phyloP scores from a whole-genome alignment of 2,113 vertebrate genomes.

The Pseudorhombus dupliciocellatus region DNA sequence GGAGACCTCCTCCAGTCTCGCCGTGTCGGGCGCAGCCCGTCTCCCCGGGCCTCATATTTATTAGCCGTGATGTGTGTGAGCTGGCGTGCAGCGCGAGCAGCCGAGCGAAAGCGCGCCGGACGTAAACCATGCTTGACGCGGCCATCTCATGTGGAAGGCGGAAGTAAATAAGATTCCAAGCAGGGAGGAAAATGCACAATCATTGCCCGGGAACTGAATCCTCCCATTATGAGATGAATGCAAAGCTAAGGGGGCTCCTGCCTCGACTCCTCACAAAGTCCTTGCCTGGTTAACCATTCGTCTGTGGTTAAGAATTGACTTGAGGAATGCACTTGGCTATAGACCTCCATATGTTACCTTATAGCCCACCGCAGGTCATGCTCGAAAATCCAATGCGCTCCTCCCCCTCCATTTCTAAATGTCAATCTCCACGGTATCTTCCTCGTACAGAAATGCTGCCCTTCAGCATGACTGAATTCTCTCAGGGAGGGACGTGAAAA shows the following conservation, averaged over 20 bases:
- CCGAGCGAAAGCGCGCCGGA: slow-evolving; percentile 64
- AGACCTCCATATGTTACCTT: slow-evolving; percentile 6
- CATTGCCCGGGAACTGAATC: slow-evolving; percentile 65
- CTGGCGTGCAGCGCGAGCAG: slow-evolving; percentile 58
- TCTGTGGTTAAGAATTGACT: slow-evolving; percentile 62
- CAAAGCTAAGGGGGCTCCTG: slow-evolving; percentile 54
- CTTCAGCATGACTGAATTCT: slow-evolving; percentile 71
- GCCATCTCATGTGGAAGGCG: slow-evolving; percentile 78
- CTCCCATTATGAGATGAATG: slow-evolving; percentile 52
- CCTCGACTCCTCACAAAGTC: slow-evolving; percentile 29
- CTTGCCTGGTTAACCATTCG: slow-evolving; percentile 63
- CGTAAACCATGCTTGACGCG: slow-evolving; percentile 74
- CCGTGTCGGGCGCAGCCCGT: slow-evolving; percentile 34
- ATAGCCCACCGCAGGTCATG: slow-evolving; percentile 42
- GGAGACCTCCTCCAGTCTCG: slow-evolving; percentile 57
- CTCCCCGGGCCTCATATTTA: slow-evolving; percentile 68
- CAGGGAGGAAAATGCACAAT: slow-evolving; percentile 72
- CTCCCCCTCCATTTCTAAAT: slow-evolving; percentile 66
- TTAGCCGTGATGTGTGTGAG: slow-evolving; percentile 70
- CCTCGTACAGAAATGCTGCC: slow-evolving; percentile 56
- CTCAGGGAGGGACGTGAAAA: slow-evolving; percentile 61
- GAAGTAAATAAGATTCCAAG: slow-evolving; percentile 74
- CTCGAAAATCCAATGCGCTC: slow-evolving; percentile 47
- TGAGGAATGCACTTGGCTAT: slow-evolving; percentile 31
- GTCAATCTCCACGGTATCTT: slow-evolving; percentile 63